phyloP scores from a whole-genome alignment of 2,113 vertebrate genomes.

The Calyptommatus sinebrachiatus region DNA sequence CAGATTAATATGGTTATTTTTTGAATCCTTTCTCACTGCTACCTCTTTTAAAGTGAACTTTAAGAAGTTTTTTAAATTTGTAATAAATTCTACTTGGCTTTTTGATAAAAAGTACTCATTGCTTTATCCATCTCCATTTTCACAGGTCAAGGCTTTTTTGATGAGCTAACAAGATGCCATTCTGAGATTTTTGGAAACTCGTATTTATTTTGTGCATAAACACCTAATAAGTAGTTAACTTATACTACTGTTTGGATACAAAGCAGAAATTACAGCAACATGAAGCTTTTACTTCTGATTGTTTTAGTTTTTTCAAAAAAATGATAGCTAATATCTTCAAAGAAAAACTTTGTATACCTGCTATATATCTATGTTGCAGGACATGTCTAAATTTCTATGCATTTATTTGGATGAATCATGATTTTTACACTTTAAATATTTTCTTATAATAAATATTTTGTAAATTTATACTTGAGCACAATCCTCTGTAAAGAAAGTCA shows the following conservation, averaged over 20 bases:
- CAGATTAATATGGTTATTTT: too few relatives aligned
- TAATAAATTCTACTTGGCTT: too few relatives aligned
- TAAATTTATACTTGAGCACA: neutral
- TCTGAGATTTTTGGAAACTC: neutral
- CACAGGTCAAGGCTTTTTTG: constrained; percentile 58
- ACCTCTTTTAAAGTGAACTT: neutral
- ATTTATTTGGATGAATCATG: neutral
- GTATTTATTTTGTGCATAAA: neutral
- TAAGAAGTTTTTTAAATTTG: too few relatives aligned
- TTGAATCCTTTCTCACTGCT: too few relatives aligned
- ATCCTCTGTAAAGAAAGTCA: neutral
- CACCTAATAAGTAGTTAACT: too few relatives aligned
- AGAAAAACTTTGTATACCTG: neutral
- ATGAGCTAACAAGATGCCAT: constrained; percentile 9
- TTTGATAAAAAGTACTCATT: neutral
- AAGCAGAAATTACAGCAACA: neutral
- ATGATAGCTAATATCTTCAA: neutral
- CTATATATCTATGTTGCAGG: neutral
- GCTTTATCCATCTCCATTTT: neutral
- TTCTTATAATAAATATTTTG: constrained; percentile 9
- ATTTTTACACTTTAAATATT: neutral
- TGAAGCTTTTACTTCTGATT: neutral
- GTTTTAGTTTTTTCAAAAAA: too few relatives aligned
- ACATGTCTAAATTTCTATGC: neutral
- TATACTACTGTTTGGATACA: neutral